Percentiles rank a stretch among this genome's conserved stretches.
Conservation (phyloP, 1,140 invertebrate genomes). For the Protaetia brevitarsis region DNA sequence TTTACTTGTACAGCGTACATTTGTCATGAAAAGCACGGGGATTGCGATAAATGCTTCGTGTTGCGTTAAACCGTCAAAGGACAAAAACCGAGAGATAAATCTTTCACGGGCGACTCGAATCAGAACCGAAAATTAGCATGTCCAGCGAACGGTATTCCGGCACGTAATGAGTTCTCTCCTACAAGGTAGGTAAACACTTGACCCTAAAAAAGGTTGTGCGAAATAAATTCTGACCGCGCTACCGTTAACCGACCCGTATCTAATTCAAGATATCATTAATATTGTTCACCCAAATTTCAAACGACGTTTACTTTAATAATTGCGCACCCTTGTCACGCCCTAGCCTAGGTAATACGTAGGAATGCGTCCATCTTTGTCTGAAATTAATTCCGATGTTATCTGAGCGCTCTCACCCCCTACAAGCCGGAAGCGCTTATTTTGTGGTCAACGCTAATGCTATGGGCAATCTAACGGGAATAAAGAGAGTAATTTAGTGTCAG, state of each 20-base stretch:
- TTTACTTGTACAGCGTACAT: not conserved
- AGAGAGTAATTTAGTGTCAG: not conserved
- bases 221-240: not conserved
- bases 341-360: not conserved
- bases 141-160: not conserved
- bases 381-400: conserved; percentile 18
- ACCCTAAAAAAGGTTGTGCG: conserved; percentile 13
- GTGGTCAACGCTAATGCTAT: not conserved
- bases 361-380: not conserved
- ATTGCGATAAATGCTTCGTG: not conserved
- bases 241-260: not conserved
- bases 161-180: not conserved
- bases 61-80: conserved; percentile 11
- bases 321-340: conserved; percentile 8
- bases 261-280: conserved; percentile 14
- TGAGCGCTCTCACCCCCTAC: not conserved
- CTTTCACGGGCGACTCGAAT: conserved; percentile 15
- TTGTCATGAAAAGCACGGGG: not conserved
- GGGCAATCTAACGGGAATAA: not conserved
- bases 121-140: conserved; percentile 14
- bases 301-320: conserved; percentile 17
- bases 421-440: not conserved
- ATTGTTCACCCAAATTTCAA: conserved; percentile 7
- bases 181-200: not conserved
- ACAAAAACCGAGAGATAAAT: conserved; percentile 13